Conservation (phyloP, 2,888 invertebrate species). For the Choristoneura rosaceana region DNA sequence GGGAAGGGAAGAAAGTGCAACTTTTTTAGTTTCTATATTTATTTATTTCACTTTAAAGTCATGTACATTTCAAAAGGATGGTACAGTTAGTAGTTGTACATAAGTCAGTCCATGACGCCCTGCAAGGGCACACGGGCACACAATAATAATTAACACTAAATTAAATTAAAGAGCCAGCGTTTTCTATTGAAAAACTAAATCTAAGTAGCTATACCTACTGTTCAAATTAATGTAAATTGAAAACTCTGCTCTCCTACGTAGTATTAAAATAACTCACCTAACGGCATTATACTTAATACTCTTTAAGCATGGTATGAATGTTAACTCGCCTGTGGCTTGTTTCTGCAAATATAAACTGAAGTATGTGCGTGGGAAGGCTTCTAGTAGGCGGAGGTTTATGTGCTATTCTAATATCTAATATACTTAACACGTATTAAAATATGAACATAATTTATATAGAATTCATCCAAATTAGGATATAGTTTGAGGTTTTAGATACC, state of each 20-base stretch:
- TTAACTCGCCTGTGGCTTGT: conserved; percentile 1
- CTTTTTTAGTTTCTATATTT: too few relatives aligned
- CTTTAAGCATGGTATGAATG: neutral
- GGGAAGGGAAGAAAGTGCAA: too few relatives aligned
- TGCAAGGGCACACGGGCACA: too few relatives aligned
- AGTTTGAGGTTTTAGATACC: neutral
- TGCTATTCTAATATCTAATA: neutral
- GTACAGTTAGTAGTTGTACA: too few relatives aligned
- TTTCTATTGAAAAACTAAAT: too few relatives aligned
- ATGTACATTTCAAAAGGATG: too few relatives aligned
- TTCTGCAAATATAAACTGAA: conserved; percentile 2
- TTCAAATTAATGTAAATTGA: neutral
- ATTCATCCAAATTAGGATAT: neutral
- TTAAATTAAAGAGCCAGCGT: too few relatives aligned
- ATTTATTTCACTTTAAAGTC: too few relatives aligned
- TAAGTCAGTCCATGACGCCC: too few relatives aligned
- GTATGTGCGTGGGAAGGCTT: neutral
- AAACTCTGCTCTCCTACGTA: neutral
- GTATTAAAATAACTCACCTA: neutral
- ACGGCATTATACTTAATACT: neutral
- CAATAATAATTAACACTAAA: too few relatives aligned
- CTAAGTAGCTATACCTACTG: too few relatives aligned
- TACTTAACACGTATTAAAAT: neutral
- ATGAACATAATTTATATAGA: neutral
- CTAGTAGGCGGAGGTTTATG: neutral